Percentiles rank a stretch among this genome's conserved stretches.
Conservation (phyloP, 2,888 invertebrate genomes). For the Neoaliturus tenellus region DNA sequence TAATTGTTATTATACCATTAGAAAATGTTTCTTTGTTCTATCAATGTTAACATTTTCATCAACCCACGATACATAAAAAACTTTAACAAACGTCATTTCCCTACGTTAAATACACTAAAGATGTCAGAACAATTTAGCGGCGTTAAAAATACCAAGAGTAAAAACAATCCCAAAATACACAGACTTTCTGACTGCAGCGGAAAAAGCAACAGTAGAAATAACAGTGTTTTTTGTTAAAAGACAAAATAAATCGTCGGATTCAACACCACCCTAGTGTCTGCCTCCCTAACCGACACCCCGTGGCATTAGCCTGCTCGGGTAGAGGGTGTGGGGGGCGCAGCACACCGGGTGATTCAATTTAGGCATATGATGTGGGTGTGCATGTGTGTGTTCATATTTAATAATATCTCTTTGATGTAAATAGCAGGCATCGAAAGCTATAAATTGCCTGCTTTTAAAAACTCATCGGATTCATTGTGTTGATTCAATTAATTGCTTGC, state of each 20-base stretch:
- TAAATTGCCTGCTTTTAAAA: not conserved
- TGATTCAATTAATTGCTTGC: too few species aligned
- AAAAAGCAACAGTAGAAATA: slow-evolving; percentile 11
- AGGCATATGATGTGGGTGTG: not conserved
- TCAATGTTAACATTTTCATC: too few species aligned
- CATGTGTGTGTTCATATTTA: slow-evolving; percentile 23
- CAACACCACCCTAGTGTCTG: not conserved
- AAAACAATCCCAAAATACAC: not conserved
- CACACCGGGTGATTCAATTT: not conserved
- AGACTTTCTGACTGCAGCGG: not conserved
- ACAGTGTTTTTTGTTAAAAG: slow-evolving; percentile 11
- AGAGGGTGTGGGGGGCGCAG: not conserved
- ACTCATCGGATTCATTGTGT: too few species aligned
- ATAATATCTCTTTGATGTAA: slow-evolving; percentile 28
- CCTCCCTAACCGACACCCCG: not conserved
- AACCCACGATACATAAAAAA: too few species aligned
- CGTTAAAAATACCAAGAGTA: not conserved
- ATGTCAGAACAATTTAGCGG: too few species aligned
- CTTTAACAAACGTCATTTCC: too few species aligned
- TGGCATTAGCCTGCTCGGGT: not conserved
- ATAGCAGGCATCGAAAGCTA: not conserved
- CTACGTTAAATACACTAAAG: too few species aligned
- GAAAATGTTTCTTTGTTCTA: too few species aligned
- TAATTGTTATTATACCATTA: too few species aligned
- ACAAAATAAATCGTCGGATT: not conserved